Evolutionary conservation across 2,888 invertebrate genomes (phyloP).

Genomic region (Pyrgus malvae): DNA sequence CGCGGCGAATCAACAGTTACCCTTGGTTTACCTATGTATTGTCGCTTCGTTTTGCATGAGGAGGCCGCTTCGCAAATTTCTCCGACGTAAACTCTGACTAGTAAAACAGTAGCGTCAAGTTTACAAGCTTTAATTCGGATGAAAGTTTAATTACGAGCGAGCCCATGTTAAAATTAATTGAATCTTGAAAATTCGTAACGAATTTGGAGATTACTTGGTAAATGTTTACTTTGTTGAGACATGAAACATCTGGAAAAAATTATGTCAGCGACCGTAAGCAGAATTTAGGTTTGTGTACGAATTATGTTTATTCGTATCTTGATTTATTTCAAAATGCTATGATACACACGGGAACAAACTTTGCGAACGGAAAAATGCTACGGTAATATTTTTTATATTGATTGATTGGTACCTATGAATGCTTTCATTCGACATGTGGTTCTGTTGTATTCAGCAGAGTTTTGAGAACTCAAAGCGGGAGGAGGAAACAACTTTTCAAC

Average conservation of each 20-base stretch:
- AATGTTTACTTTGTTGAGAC: slow-evolving; percentile 15
- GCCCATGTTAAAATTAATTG: slow-evolving; percentile 20
- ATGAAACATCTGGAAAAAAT: slow-evolving; percentile 32
- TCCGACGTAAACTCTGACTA: slow-evolving; percentile 1
- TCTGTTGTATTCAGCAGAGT: no score
- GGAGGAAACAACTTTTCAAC: no score
- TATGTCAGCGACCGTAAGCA: slow-evolving; percentile 14
- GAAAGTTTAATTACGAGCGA: slow-evolving; percentile 23
- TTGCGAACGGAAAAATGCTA: no score
- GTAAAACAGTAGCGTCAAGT: slow-evolving; percentile 16
- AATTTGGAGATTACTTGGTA: slow-evolving; percentile 21
- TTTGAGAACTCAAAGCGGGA: no score
- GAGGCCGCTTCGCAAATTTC: slow-evolving; percentile 2
- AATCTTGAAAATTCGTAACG: slow-evolving; percentile 20
- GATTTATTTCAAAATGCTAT: slow-evolving; percentile 7
- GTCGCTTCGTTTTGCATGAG: slow-evolving; percentile 14
- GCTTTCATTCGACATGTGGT: no score
- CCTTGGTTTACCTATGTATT: neutral
- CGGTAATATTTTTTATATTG: no score
- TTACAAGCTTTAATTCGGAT: slow-evolving; percentile 9
- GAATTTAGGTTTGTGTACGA: neutral
- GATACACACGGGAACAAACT: neutral
- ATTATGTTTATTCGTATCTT: neutral
- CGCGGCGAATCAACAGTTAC: slow-evolving; percentile 29
- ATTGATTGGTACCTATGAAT: no score